Evolutionary conservation across 1,140 invertebrate species (phyloP).

Genomic region (Drosophila orosa): DNA sequence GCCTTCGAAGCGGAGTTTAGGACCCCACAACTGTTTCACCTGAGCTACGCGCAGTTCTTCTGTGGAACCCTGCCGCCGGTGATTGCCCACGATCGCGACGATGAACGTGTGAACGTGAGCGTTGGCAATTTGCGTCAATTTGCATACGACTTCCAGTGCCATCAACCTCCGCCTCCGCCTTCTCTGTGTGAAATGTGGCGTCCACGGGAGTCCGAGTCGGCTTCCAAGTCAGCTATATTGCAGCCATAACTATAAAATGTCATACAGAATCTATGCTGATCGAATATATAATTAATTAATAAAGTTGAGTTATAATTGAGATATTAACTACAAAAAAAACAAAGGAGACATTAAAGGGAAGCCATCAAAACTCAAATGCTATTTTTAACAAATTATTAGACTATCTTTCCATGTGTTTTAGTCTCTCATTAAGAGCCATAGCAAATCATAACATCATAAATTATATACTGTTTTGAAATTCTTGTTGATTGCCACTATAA

Average conservation of each 20-base stretch:
- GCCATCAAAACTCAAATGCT: not conserved
- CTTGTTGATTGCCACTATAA: not conserved
- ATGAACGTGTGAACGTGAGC: conserved; percentile 66
- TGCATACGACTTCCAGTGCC: conserved; percentile 60
- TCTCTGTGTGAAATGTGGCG: conserved; percentile 67
- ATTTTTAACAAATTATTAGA: not conserved
- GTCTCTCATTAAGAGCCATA: not conserved
- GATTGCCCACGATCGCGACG: conserved; percentile 66
- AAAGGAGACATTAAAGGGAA: no score
- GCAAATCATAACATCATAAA: not conserved
- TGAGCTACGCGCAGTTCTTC: conserved; percentile 77
- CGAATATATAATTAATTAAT: conserved; percentile 1
- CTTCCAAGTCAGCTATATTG: not conserved
- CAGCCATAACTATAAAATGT: conserved; percentile 23
- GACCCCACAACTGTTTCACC: conserved; percentile 59
- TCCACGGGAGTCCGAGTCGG: conserved; percentile 7
- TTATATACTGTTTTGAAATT: not conserved
- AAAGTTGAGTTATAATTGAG: no score
- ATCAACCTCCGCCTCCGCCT: conserved; percentile 1
- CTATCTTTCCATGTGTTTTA: not conserved
- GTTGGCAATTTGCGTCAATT: conserved; percentile 70
- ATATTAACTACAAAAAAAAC: no score
- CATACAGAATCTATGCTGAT: conserved; percentile 4
- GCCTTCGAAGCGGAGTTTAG: conserved; percentile 40
- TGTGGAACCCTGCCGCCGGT: conserved; percentile 63